A percentile compares a stretch with the other conserved stretches of the same genome.
These are phyloP conservation scores for Polymixis flavicincta DNA, from an alignment of 2,888 invertebrate genomes.

Conservation along the genomic window DNA sequence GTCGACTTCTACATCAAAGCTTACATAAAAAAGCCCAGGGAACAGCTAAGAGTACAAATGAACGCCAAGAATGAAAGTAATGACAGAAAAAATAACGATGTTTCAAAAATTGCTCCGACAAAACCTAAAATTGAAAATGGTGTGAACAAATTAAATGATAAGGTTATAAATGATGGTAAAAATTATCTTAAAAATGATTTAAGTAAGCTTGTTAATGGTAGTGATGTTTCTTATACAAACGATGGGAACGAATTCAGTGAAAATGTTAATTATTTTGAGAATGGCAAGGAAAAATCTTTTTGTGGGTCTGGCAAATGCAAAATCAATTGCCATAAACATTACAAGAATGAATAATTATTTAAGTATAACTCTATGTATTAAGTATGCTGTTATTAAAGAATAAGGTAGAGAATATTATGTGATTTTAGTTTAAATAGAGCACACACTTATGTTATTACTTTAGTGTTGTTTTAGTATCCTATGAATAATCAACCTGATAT, in stretches of 20 bases:
- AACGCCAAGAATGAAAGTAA: slow-evolving; percentile 12
- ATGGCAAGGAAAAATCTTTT: slow-evolving; percentile 18
- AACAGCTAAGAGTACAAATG: slow-evolving; percentile 18
- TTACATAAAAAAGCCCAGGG: slow-evolving; percentile 86
- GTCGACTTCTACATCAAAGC: slow-evolving; percentile 92
- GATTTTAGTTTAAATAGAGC: background rate
- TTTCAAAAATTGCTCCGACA: background rate
- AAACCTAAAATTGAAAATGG: slow-evolving; percentile 21
- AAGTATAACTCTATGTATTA: background rate
- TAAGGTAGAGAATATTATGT: background rate
- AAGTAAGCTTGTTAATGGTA: slow-evolving; percentile 29
- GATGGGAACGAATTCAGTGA: slow-evolving; percentile 17
- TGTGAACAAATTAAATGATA: slow-evolving; percentile 2
- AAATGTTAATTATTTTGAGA: slow-evolving; percentile 24
- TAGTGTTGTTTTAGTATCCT: slow-evolving; percentile 1
- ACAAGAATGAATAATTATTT: slow-evolving; percentile 37
- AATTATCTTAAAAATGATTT: slow-evolving; percentile 43
- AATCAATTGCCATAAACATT: slow-evolving; percentile 33
- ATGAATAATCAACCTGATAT: background rate
- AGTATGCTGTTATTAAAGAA: background rate
- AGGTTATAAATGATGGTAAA: slow-evolving; percentile 1
- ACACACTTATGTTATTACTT: background rate
- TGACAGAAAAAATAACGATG: background rate
- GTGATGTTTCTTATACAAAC: slow-evolving; percentile 17
- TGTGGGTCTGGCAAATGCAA: slow-evolving; percentile 36